Evolutionary conservation across 2,888 invertebrate species (phyloP).

Genomic region (Myopa testacea): DNA sequence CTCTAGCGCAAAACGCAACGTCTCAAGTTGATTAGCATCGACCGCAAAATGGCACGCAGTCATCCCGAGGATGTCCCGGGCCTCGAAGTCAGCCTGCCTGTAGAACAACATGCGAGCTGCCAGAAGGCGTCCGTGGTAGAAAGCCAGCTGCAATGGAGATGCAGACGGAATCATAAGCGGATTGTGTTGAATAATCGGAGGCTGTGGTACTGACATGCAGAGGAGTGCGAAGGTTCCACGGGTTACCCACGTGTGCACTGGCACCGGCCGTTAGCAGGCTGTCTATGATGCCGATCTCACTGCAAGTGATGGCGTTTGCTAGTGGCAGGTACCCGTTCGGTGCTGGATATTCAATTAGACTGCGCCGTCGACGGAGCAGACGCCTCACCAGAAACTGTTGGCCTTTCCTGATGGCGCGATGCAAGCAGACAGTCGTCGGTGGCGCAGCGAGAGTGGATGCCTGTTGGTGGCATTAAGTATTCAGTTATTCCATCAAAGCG

Average conservation of each 20-base stretch:
- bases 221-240: conserved; percentile 61
- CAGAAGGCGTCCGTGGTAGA: conserved; percentile 64
- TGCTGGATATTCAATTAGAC: conserved; percentile 62
- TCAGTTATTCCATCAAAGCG: background rate
- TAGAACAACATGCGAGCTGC: conserved; percentile 65
- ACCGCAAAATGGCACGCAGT: conserved; percentile 66
- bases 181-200: background rate
- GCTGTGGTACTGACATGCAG: conserved; percentile 59
- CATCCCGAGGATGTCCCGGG: conserved; percentile 63
- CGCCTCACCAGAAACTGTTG: conserved; percentile 66
- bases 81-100: conserved; percentile 64
- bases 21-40: conserved; percentile 64
- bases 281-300: conserved; percentile 64
- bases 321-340: conserved; percentile 64
- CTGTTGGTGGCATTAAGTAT: conserved; percentile 45
- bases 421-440: conserved; percentile 61
- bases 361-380: conserved; percentile 61
- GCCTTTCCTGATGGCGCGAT: conserved; percentile 65
- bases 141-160: conserved; percentile 58
- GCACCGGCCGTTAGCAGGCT: conserved; percentile 62
- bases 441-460: conserved; percentile 59
- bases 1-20: conserved; percentile 65
- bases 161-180: background rate
- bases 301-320: conserved; percentile 64
- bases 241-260: conserved; percentile 63